Conservation (phyloP, 2,888 invertebrate species). For the Bedellia somnulentella region DNA sequence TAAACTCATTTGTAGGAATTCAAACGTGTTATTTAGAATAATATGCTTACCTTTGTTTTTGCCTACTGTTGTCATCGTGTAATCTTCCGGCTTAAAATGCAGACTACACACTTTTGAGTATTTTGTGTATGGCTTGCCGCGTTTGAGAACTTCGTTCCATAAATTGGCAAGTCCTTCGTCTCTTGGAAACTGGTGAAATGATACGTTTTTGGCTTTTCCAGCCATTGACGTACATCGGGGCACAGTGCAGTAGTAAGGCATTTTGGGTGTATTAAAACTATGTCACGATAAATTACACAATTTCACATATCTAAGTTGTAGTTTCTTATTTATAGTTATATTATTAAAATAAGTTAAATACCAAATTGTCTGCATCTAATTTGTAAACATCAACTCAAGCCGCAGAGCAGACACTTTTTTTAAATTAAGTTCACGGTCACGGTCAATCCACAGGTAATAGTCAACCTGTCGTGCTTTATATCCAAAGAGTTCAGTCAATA, state of each 20-base stretch:
- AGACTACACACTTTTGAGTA: constrained; percentile 57
- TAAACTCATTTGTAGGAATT: too few relatives aligned
- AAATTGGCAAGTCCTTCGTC: constrained; percentile 38
- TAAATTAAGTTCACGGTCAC: too few relatives aligned
- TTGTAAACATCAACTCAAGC: too few relatives aligned
- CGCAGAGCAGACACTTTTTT: too few relatives aligned
- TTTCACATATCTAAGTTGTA: background rate
- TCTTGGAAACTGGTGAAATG: constrained; percentile 51
- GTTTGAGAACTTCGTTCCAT: constrained; percentile 45
- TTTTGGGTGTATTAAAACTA: constrained; percentile 13
- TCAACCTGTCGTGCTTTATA: too few relatives aligned
- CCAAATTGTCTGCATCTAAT: too few relatives aligned
- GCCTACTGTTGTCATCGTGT: constrained; percentile 57
- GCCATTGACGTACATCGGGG: constrained; percentile 56
- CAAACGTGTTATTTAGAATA: background rate
- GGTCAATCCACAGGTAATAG: too few relatives aligned
- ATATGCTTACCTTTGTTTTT: constrained; percentile 40
- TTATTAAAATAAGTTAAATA: too few relatives aligned
- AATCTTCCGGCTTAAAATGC: constrained; percentile 47
- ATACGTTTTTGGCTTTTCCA: constrained; percentile 58
- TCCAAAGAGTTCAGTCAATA: too few relatives aligned
- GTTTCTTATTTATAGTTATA: background rate
- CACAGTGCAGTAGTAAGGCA: constrained; percentile 58
- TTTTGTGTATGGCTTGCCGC: constrained; percentile 52
- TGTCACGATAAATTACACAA: too few relatives aligned